phyloP scores from a whole-genome alignment of 2,888 invertebrate species.

The Podotricha telesiphe region DNA sequence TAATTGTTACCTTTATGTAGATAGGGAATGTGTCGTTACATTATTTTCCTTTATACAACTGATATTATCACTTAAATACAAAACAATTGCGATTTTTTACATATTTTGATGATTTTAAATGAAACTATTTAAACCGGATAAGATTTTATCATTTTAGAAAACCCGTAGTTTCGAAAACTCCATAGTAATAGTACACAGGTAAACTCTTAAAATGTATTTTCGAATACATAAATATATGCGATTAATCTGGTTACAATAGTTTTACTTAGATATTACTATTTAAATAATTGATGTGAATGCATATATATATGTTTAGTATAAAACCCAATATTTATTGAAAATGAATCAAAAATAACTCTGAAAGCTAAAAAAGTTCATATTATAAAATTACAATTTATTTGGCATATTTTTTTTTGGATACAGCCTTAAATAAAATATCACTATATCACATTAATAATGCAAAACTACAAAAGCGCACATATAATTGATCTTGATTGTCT shows the following conservation, averaged over 20 bases:
- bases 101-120: conserved; percentile 9
- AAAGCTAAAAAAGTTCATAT: not conserved
- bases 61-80: too few relatives aligned
- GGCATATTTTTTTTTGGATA: conserved; percentile 30
- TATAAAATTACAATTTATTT: conserved; percentile 29
- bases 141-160: too few relatives aligned
- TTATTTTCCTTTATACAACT: not conserved
- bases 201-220: too few relatives aligned
- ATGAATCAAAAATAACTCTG: not conserved
- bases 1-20: conserved; percentile 5
- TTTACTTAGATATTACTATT: too few relatives aligned
- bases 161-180: too few relatives aligned
- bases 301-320: not conserved
- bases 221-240: too few relatives aligned
- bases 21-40: not conserved
- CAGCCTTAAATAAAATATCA: conserved; percentile 48
- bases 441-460: conserved; percentile 61
- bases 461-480: conserved; percentile 17
- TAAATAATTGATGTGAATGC: too few relatives aligned
- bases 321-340: not conserved
- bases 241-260: too few relatives aligned
- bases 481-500: not conserved
- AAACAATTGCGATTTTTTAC: not conserved
- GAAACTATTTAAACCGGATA: too few relatives aligned
- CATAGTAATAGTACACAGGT: too few relatives aligned